Percentiles rank a stretch among this genome's conserved stretches.
These are phyloP conservation scores for Lucinisca nassula DNA, from an alignment of 2,888 invertebrate genomes.

Conservation along the genomic window DNA sequence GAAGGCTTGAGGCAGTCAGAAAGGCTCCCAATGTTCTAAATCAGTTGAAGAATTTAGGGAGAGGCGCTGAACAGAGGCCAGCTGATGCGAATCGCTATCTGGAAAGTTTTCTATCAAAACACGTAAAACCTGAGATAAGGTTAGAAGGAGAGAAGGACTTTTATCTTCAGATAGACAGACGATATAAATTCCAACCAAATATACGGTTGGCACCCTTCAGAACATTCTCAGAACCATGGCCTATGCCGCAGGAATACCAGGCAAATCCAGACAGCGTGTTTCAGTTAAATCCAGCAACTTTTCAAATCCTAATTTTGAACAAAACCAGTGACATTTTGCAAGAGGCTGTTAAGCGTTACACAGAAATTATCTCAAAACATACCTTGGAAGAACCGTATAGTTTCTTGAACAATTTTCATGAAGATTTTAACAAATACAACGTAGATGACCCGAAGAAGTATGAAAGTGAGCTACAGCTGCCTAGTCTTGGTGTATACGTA, in stretches of 20 bases:
- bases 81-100: constrained; percentile 36
- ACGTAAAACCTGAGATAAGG: constrained; percentile 34
- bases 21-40: not conserved
- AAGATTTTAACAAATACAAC: constrained; percentile 14
- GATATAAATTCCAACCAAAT: constrained; percentile 45
- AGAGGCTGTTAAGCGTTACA: constrained; percentile 90
- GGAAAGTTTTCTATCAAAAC: constrained; percentile 42
- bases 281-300: constrained; percentile 38
- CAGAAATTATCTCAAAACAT: constrained; percentile 87
- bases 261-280: constrained; percentile 25
- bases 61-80: not conserved
- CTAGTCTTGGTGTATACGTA: constrained; percentile 40
- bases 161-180: constrained; percentile 39
- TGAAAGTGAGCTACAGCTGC: constrained; percentile 32
- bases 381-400: constrained; percentile 66
- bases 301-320: constrained; percentile 74
- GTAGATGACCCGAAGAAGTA: constrained; percentile 30
- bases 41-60: not conserved
- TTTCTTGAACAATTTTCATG: constrained; percentile 59
- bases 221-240: constrained; percentile 62
- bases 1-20: not conserved
- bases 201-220: constrained; percentile 54
- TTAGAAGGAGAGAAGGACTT: constrained; percentile 17
- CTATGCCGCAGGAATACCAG: constrained; percentile 45
- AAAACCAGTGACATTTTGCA: constrained; percentile 90